Evolutionary conservation across 1,140 invertebrate species (phyloP), one percentile per base, ranked within the genome.

Genomic region (Danaus plexippus): DNA sequence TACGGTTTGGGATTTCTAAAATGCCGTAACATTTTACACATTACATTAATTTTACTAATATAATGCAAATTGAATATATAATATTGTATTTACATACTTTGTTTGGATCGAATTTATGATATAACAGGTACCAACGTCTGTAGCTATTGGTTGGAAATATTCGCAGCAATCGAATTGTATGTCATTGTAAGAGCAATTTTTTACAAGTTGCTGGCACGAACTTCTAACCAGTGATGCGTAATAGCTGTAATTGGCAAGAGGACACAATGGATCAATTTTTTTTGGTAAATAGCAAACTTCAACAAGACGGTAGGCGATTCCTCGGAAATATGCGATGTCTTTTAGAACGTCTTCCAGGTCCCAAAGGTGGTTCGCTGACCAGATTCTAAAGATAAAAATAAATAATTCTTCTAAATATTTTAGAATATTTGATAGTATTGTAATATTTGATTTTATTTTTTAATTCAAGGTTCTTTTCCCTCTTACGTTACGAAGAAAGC

Each of bases 331-430:
- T 1, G 89, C 89, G 42, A 92, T 88, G 62, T 92, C 91, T 66
- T 89, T 90, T 0, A 93, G 72, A 1, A 89, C 88, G 64, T 92
- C 91, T 69, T 92, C 91, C 13, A 92, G 66, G 43, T 92, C 91
- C 22, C 89, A 87, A 59, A 91, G 89, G 59, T 92, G 91, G 40
- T 89, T 84, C 32, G 87, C 77, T n/a, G 92, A 89, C 88, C 89
- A 93, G 5, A 91, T 78, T 54, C 91, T 92, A 49, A 51, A 73
- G 66, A 7, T 58, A 52, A 15, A 52, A 22, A 32, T 32, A 32
- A 32, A 3, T 6, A 32, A 4, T 32, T 32, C 5, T 32, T 32
- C 22, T 32, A 32, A 32, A 32, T 3, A 32, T 8, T 2, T 3
- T 15, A 15, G 15, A 15, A 15, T 15, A 1, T 15, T 3, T 15